These are phyloP conservation scores for Hypotaenidia okinawae DNA, from an alignment of 2,797 vertebrate genomes.

Conservation along the genomic window DNA sequence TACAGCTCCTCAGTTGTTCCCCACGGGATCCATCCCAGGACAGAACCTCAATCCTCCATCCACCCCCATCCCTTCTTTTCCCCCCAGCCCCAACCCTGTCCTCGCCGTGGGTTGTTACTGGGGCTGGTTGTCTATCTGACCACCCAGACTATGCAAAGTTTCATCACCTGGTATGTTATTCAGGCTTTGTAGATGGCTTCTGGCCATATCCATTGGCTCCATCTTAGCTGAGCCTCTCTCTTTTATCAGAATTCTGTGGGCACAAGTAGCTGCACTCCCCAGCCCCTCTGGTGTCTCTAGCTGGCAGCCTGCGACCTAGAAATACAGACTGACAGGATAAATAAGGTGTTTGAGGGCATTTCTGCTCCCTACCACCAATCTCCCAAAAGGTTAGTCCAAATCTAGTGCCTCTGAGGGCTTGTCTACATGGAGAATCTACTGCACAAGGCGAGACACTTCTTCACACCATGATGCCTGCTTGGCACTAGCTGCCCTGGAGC, in stretches of 20 bases:
- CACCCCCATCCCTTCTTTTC: not conserved
- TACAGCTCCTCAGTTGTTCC: not conserved
- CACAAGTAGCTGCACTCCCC: not conserved
- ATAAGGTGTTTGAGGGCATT: not conserved
- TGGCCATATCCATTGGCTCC: slow-evolving; percentile 27
- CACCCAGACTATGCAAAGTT: slow-evolving; percentile 53
- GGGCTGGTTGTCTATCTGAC: not conserved
- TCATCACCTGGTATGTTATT: not conserved
- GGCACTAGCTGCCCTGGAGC: not conserved
- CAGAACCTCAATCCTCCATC: not conserved
- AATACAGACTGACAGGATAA: not conserved
- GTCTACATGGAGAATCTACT: slow-evolving; percentile 26
- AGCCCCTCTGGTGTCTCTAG: not conserved
- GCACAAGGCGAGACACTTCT: not conserved
- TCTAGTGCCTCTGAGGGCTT: not conserved
- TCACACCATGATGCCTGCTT: fast-evolving
- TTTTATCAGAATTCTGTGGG: not conserved
- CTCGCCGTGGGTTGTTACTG: not conserved
- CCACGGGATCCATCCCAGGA: fast-evolving
- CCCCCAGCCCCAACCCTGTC: not conserved
- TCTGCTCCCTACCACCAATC: not conserved
- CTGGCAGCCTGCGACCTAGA: not conserved
- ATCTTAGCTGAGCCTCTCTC: not conserved
- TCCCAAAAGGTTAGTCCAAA: not conserved
- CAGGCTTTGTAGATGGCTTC: slow-evolving; percentile 48